Evolutionary conservation across 2,888 invertebrate genomes (phyloP), one percentile per base, ranked within the genome.

Genomic region (Caenorhabditis japonica): DNA sequence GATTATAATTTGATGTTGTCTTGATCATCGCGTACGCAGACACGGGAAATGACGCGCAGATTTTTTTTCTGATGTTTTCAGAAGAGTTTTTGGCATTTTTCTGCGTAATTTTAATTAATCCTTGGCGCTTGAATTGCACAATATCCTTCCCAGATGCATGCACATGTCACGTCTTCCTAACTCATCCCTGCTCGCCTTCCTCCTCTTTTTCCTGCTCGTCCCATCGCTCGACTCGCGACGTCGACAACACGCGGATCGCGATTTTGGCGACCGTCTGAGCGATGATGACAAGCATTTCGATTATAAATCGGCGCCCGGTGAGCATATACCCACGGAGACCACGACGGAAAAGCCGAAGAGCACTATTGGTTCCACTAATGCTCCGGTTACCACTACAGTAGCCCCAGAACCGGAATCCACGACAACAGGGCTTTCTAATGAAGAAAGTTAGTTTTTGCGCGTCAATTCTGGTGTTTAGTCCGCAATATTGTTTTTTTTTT

Each of bases 91-190:
- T n/a, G n/a, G n/a, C n/a, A n/a, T n/a, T n/a, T n/a, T n/a, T n/a
- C n/a, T n/a, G n/a, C n/a, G n/a, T n/a, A n/a, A n/a, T n/a, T n/a
- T n/a, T n/a, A n/a, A n/a, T n/a, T n/a, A n/a, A n/a, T n/a, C n/a
- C n/a, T n/a, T n/a, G n/a, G n/a, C n/a, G n/a, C n/a, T n/a, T n/a
- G n/a, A n/a, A n/a, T n/a, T n/a, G n/a, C n/a, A n/a, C n/a, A n/a
- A n/a, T n/a, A n/a, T n/a, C n/a, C n/a, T n/a, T n/a, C n/a, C 30
- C 64, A 64, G 64, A 64, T 64, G 60, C 43, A 13, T 43, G 15
- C 15, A 7, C 15, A n/a, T n/a, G n/a, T n/a, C n/a, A n/a, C n/a
- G n/a, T n/a, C n/a, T 10, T 15, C 17, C 17, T 1, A 23, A n/a
- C n/a, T n/a, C n/a, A n/a, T n/a, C n/a, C n/a, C n/a, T n/a, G n/a